phyloP scores from a whole-genome alignment of 2,888 invertebrate species.

The Thyatira batis region DNA sequence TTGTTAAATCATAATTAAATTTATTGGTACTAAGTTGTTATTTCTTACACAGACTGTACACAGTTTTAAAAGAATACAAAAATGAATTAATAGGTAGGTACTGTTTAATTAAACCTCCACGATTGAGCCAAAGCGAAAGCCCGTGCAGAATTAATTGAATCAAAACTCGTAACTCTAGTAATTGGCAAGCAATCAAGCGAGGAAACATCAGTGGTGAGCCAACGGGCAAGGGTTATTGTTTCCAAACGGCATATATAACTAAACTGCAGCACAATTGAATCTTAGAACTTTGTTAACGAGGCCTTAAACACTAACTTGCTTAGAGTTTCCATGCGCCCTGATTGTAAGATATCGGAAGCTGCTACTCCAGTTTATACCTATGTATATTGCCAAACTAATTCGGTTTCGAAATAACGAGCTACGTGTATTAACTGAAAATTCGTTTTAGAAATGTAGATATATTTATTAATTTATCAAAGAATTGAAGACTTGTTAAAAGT shows the following conservation, averaged over 20 bases:
- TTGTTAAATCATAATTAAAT: too few relatives aligned
- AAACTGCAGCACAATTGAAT: conserved; percentile 12
- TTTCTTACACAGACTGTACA: too few relatives aligned
- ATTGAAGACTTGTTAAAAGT: too few relatives aligned
- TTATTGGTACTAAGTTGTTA: too few relatives aligned
- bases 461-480: too few relatives aligned
- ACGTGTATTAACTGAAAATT: too few relatives aligned
- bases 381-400: neutral
- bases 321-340: conserved; percentile 18
- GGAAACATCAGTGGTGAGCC: conserved; percentile 4
- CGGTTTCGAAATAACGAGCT: too few relatives aligned
- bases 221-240: conserved; percentile 17
- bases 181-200: conserved; percentile 28
- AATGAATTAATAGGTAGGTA: neutral
- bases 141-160: conserved; percentile 33
- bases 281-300: conserved; percentile 20
- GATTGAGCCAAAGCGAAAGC: conserved; percentile 3
- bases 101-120: conserved; percentile 14
- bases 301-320: conserved; percentile 22
- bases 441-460: too few relatives aligned
- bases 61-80: neutral
- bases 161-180: conserved; percentile 21
- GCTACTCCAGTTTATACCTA: too few relatives aligned
- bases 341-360: conserved; percentile 9
- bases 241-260: conserved; percentile 2